Base-by-base conservation (phyloP, 2,888 invertebrate genomes). In the Smittia sp. region DNA sequence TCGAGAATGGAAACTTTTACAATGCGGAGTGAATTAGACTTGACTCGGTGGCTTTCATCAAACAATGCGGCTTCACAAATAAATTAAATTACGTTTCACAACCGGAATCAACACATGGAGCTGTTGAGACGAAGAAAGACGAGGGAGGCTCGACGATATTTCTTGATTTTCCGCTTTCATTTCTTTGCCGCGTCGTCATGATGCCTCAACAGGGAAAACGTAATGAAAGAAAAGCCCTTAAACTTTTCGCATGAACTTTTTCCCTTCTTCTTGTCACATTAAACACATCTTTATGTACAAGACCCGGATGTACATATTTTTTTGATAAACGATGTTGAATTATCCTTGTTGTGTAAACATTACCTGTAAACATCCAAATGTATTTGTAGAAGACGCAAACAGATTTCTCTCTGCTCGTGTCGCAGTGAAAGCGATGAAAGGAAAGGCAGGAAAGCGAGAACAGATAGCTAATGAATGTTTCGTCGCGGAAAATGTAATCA, bases 301-400 rank as follows among this genome's bases (percentile, higher is more conserved):
- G 32, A 3, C 58, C 18, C 18, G 18, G 4, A 6, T 46, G 46
- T 58, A 20, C 20, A 9, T 22, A 32, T 58, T 18, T 22, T 58
- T 58, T 58, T 58, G 58, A 58, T 58, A 58, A 58, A 58, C 22
- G 58, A 58, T 58, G 58, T 58, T 18, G 58, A 58, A 22, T 58
- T n/a, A 58, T 58, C 58, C 58, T 58, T 20, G 9, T 20, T 58
- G 1, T 58, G 58, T 58, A 18, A 58, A 58, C 58, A 58, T 58
- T n/a, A 58, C 58, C 58, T 58, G 58, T 58, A 58, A 58, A 58
- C 58, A 58, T 58, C 18, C 18, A 22, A 58, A 58, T 58, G 22
- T 22, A 58, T 58, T 58, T 58, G 22, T 22, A 58, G 4, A 20
- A 58, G 58, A 58, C 18, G 20, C 11, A 58, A 58, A 58, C 58